These are phyloP conservation scores for Notiomystis cincta DNA, from an alignment of 2,113 vertebrate species.

Conservation along the genomic window DNA sequence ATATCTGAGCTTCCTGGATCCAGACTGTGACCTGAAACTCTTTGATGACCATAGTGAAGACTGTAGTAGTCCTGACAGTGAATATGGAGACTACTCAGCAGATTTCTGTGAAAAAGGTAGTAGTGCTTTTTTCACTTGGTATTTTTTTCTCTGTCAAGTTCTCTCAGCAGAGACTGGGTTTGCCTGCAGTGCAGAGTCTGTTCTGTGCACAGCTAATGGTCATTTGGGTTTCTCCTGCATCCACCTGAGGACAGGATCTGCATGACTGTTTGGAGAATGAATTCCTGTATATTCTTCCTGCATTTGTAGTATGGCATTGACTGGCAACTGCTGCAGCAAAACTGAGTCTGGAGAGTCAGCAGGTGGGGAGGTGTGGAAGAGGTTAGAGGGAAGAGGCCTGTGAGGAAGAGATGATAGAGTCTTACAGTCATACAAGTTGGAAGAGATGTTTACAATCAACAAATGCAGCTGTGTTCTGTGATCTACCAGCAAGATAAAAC, in stretches of 20 bases:
- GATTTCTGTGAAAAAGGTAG: conserved; percentile 73
- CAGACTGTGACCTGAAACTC: conserved; percentile 81
- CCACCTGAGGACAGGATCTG: neutral
- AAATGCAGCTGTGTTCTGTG: neutral
- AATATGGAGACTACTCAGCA: conserved; percentile 71
- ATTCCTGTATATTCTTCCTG: neutral
- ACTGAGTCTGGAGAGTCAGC: neutral
- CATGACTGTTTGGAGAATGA: neutral
- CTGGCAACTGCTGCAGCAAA: neutral
- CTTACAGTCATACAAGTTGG: neutral
- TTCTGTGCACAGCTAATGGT: neutral
- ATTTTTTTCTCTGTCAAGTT: neutral
- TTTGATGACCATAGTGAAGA: conserved; percentile 77
- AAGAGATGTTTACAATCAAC: neutral
- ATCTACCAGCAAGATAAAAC: neutral
- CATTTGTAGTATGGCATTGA: accelerated
- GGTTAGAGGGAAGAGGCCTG: neutral
- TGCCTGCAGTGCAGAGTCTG: neutral
- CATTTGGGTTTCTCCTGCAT: neutral
- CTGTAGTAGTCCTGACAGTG: conserved; percentile 74
- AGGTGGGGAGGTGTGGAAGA: neutral
- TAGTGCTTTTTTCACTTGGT: neutral
- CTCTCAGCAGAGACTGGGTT: neutral
- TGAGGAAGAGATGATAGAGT: neutral
- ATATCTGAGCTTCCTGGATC: conserved; percentile 90